phyloP scores from a whole-genome alignment of 1,140 invertebrate species.

The Drosophila lacteicornis region DNA sequence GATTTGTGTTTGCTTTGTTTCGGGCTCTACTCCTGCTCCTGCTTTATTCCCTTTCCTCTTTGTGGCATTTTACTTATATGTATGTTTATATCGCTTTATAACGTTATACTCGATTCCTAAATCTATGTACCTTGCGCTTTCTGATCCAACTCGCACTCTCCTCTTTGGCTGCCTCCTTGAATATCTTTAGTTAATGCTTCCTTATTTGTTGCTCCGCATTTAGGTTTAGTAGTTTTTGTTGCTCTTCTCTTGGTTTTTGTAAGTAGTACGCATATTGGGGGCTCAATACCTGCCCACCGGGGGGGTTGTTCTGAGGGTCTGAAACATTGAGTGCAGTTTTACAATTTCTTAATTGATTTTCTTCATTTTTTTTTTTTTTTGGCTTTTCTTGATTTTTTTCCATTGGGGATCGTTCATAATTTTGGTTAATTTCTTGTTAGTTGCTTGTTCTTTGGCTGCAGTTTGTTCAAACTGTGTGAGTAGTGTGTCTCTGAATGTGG shows the following conservation, averaged over 20 bases:
- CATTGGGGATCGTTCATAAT: conserved; percentile 34
- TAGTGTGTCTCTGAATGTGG: conserved; percentile 36
- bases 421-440: conserved; percentile 60
- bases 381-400: conserved; percentile 30
- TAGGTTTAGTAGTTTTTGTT: conserved; percentile 53
- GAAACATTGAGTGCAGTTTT: conserved; percentile 82
- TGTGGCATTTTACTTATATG: conserved; percentile 41
- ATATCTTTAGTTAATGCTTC: conserved; percentile 55
- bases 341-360: conserved; percentile 67
- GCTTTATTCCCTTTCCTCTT: conserved; percentile 9
- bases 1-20: conserved; percentile 53
- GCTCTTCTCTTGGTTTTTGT: conserved; percentile 32
- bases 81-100: conserved; percentile 40
- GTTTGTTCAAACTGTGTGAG: conserved; percentile 60
- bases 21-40: conserved; percentile 9
- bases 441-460: conserved; percentile 71
- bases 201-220: conserved; percentile 61
- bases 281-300: conserved; percentile 33
- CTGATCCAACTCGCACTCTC: conserved; percentile 31
- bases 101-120: conserved; percentile 65
- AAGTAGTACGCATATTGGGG: conserved; percentile 54
- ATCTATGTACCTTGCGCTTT: conserved; percentile 66
- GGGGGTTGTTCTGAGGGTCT: conserved; percentile 49
- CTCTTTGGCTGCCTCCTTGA: conserved; percentile 60
- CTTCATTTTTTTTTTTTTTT: conserved; percentile 42